Percentiles rank a stretch among this genome's conserved stretches.
Conservation (phyloP, 2,113 vertebrate species). For the Montifringilla adamsi region DNA sequence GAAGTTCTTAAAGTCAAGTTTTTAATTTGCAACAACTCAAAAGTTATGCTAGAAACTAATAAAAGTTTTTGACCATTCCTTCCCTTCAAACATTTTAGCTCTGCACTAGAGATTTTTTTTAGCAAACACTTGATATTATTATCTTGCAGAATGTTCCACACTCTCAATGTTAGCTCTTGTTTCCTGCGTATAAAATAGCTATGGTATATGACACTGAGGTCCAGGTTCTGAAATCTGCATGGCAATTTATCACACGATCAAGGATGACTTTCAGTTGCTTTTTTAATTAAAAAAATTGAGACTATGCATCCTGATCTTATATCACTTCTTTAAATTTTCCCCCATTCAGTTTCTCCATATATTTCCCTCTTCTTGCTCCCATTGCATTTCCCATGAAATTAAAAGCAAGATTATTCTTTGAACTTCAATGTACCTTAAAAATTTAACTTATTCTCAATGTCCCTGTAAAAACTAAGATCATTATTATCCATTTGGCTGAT, state of each 20-base stretch:
- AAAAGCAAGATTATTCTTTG: neutral
- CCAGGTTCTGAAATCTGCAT: neutral
- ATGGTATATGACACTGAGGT: neutral
- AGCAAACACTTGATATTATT: neutral
- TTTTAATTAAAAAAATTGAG: neutral
- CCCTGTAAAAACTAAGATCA: neutral
- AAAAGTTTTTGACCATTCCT: neutral
- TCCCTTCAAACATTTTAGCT: neutral
- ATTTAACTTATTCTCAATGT: neutral
- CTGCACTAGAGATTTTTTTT: neutral
- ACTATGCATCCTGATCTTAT: neutral
- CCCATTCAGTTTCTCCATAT: neutral
- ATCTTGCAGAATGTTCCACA: neutral
- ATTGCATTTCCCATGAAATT: neutral
- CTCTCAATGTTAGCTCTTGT: neutral
- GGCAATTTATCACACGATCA: neutral
- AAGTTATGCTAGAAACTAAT: neutral
- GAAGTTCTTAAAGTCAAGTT: neutral
- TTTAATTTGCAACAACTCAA: neutral
- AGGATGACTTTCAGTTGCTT: neutral
- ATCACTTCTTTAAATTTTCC: neutral
- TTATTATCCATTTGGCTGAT: slow-evolving; percentile 25
- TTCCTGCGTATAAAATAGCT: neutral
- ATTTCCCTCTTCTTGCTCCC: neutral
- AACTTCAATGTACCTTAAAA: slow-evolving; percentile 6